Evolutionary conservation across 2,797 vertebrate genomes (phyloP), one percentile per base, ranked within the genome.

Genomic region (Melanotaenia parkinsoni): DNA sequence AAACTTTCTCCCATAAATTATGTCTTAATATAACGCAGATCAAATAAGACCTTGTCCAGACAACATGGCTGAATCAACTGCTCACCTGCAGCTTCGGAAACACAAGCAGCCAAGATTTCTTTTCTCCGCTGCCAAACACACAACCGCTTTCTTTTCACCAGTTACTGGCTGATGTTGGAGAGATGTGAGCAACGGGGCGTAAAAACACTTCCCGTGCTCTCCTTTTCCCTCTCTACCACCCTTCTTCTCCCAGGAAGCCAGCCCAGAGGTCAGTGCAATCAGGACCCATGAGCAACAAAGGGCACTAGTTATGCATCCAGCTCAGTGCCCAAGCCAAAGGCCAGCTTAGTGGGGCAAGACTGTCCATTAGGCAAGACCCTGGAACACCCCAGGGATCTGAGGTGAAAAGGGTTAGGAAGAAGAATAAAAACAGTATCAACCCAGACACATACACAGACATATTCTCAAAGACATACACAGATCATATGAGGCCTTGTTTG

Each of bases 251-350:
- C 89, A 86, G 68, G 84, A 91, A 89, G 86, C 67, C 63, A 81
- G 83, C 86, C 89, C 92, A 81, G 86, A 89, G 93, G 92, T 95
- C 93, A 92, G 82, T 22, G 56, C 91, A 91, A 95, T 94, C 91
- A 95, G 88, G 89, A 89, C 91, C 92, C 86, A 93, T 93, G 88
- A 94, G 92, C 92, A 93, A 93, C 90, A 90, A 88, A 83, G 83
- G 89, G 84, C 83, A 82, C 86, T 87, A 88, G 90, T 92, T 92
- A 92, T 90, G 89, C 89, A 67, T 86, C 90, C 89, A 62, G 89
- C 89, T 86, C 86, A 90, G 86, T 76, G 89, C 89, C 90, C 59
- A 58, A 86, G 88, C 89, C 87, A 94, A 93, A 95, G 92, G 93
- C 87, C 93, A 92, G 89, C 86, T 89, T 91, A 89, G 85, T 30